Percentiles rank a stretch among this genome's conserved stretches.
Conservation (phyloP, 1,140 invertebrate species). For the Apolygus lucorum region DNA sequence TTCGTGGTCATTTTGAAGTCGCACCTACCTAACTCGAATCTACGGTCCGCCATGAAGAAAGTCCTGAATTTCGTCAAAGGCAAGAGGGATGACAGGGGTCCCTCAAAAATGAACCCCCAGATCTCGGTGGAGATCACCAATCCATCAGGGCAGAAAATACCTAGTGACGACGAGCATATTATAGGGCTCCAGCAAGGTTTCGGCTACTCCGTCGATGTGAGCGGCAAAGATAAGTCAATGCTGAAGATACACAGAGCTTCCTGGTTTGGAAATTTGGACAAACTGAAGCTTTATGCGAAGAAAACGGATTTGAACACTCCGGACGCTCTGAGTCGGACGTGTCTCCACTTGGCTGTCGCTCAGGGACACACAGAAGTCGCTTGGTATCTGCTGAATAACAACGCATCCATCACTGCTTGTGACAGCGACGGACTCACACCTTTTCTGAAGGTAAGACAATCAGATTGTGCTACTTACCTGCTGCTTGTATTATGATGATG, state of each 20-base stretch:
- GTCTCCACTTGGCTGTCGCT: slow-evolving; percentile 37
- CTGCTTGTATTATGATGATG: too few species aligned
- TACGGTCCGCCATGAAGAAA: slow-evolving; percentile 34
- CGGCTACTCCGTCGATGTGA: slow-evolving; percentile 34
- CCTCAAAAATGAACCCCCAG: slow-evolving; percentile 30
- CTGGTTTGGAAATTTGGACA: slow-evolving; percentile 37
- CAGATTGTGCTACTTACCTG: too few species aligned
- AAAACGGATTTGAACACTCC: slow-evolving; percentile 34
- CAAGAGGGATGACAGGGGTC: slow-evolving; percentile 34
- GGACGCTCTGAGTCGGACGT: slow-evolving; percentile 34
- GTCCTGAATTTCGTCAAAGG: slow-evolving; percentile 39
- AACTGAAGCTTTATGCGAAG: slow-evolving; percentile 34
- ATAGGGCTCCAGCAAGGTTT: slow-evolving; percentile 30
- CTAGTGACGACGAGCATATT: slow-evolving; percentile 33
- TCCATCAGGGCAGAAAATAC: slow-evolving; percentile 29
- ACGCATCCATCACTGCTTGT: slow-evolving; percentile 34
- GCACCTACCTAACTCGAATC: not conserved
- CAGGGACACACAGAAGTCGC: slow-evolving; percentile 37
- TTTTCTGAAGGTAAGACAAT: slow-evolving; percentile 36
- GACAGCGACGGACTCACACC: slow-evolving; percentile 37
- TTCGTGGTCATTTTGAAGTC: not conserved
- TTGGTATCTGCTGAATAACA: slow-evolving; percentile 35
- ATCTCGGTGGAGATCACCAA: slow-evolving; percentile 34
- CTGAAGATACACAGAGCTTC: slow-evolving; percentile 37
- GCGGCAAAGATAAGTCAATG: slow-evolving; percentile 36